Percentiles rank a stretch among this genome's conserved stretches.
Conservation (phyloP, 1,140 invertebrate genomes). For the Lepidurus couesii region DNA sequence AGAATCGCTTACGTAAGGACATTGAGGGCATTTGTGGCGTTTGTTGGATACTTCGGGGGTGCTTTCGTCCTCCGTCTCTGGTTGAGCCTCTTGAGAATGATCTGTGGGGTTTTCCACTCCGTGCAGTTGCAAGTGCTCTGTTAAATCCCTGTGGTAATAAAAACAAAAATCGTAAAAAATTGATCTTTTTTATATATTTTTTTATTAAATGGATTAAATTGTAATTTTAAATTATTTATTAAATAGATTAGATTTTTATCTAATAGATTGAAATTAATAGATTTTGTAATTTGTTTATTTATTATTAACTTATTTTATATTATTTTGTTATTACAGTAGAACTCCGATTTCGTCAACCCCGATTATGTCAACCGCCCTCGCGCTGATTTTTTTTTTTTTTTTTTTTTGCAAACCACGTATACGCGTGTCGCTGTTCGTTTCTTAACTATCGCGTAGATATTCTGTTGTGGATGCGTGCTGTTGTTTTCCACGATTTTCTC, state of each 20-base stretch:
- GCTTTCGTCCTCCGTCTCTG: slow-evolving; percentile 19
- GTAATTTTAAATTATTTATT: neutral
- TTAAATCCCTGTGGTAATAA: slow-evolving; percentile 41
- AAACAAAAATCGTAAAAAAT: neutral
- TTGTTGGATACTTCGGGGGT: slow-evolving; percentile 40
- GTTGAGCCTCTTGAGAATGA: slow-evolving; percentile 40
- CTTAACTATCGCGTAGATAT: too few relatives aligned
- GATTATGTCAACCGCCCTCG: too few relatives aligned
- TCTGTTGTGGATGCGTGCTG: too few relatives aligned
- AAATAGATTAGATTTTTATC: neutral
- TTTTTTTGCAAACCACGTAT: too few relatives aligned
- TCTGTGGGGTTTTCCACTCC: slow-evolving; percentile 41
- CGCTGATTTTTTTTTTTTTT: too few relatives aligned
- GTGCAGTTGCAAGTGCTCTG: slow-evolving; percentile 44
- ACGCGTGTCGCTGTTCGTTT: too few relatives aligned
- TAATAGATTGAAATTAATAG: too few relatives aligned
- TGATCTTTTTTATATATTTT: neutral
- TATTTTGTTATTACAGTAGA: neutral
- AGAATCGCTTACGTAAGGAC: slow-evolving; percentile 73
- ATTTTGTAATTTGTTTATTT: neutral
- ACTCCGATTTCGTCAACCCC: too few relatives aligned
- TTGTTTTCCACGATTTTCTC: too few relatives aligned
- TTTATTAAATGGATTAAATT: neutral
- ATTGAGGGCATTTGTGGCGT: slow-evolving; percentile 62
- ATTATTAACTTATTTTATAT: neutral